Evolutionary conservation across 2,113 vertebrate species (phyloP), one percentile per base, ranked within the genome.

Genomic region (Scolopax mira): DNA sequence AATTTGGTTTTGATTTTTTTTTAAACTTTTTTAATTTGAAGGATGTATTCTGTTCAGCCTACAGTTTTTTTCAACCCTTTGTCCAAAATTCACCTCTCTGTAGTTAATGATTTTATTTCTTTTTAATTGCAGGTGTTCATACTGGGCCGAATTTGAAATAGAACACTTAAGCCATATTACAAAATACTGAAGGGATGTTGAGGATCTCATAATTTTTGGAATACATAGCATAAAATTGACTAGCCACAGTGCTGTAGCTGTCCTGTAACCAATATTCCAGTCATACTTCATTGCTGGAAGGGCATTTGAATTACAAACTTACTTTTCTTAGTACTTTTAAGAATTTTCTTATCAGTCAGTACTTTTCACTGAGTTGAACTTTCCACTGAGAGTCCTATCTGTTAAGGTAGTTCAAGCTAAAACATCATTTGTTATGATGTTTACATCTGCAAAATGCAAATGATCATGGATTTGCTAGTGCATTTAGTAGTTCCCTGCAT

Each of bases 221-320:
- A 54, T 4, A 37, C 10, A 4, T 0, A 44, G 66, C 5, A 1
- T 6, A 13, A 37, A 60, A 6, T 11, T 55, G 12, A 78, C 15
- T 3, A 65, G 18, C 24, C 13, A 4, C 2, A 33, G 30, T 44
- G n/a, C 27, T 70, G 35, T 28, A 37, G 44, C 5, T 85, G 25
- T 33, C 37, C 51, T 73, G 39, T 60, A 74, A 35, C 33, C 74
- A 58, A 37, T 42, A 73, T 25, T 74, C 11, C 4, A 14, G 17
- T 55, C 35, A 13, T 61, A 35, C 13, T 65, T 2, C 5, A 4
- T 41, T 52, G 19, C 69, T 86, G 46, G 15, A 42, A 52, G 48
- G 22, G 24, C 46, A 66, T 78, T 86, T 46, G 46, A 69, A 82
- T 42, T 10, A 17, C 11, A 64, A 46, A 87, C 25, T 49, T 11